Percentiles rank a stretch among this genome's conserved stretches.
phyloP scores from a whole-genome alignment of 2,888 invertebrate genomes.

The Stenurella melanura region DNA sequence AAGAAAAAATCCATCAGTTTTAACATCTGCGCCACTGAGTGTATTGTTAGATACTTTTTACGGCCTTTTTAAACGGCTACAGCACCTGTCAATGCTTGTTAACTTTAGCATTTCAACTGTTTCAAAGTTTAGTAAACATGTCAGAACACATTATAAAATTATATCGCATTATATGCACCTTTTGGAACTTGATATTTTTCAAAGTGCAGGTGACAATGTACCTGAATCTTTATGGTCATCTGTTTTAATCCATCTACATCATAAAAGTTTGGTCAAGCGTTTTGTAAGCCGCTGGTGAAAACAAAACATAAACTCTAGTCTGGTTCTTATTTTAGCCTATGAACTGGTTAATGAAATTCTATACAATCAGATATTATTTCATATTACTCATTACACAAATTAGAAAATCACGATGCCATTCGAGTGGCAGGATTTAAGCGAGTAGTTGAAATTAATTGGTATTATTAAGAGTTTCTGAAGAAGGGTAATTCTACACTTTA shows the following conservation, averaged over 20 bases:
- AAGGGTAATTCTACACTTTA: no score
- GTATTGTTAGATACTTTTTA: slow-evolving; percentile 11
- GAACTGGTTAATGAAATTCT: no score
- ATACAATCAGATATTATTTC: no score
- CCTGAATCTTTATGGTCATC: slow-evolving; percentile 36
- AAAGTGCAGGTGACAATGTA: slow-evolving; percentile 58
- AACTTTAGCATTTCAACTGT: slow-evolving; percentile 28
- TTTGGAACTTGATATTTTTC: slow-evolving; percentile 58
- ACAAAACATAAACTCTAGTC: background rate
- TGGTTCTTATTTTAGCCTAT: no score
- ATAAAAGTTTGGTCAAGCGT: slow-evolving; percentile 14
- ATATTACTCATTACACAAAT: no score
- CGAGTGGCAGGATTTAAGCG: no score
- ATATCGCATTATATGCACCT: slow-evolving; percentile 38
- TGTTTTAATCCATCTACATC: slow-evolving; percentile 20
- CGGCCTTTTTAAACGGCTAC: slow-evolving; percentile 20
- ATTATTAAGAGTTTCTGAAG: no score
- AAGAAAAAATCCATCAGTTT: background rate
- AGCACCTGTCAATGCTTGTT: slow-evolving; percentile 42
- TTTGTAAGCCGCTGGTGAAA: background rate
- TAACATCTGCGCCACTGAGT: slow-evolving; percentile 7
- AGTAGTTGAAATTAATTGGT: no score
- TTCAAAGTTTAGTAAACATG: slow-evolving; percentile 44
- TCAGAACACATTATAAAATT: slow-evolving; percentile 40
- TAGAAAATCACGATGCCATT: no score